Evolutionary conservation across 2,113 vertebrate species (phyloP), one percentile per base, ranked within the genome.

Genomic region (Reinhardtius hippoglossoides): DNA sequence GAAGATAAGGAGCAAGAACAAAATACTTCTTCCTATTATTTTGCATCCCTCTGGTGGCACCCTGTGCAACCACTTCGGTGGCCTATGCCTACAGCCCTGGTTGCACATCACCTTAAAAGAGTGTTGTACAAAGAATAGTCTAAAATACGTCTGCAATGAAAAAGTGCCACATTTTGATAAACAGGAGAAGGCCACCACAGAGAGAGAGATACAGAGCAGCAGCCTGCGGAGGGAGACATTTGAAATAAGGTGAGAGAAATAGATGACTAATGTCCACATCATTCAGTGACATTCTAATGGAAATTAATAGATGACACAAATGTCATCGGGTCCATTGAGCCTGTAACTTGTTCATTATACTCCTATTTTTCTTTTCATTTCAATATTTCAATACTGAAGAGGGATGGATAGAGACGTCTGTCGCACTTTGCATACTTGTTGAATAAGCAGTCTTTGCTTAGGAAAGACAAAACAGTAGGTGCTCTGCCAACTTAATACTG

Each of bases 361-460:
- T 20, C 14, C 21, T 16, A 9, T 20, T 16, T n/a, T 52, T 58
- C 5, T 40, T 8, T 62, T 8, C 15, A 14, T 61, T 61, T 52
- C 16, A 64, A 60, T 57, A 21, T 21, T 54, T 4, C 24, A 27
- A 63, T 44, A 21, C 23, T 66, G 15, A 54, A 26, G 5, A 58
- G 15, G 24, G 10, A 50, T 24, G 62, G 73, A 71, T n/a, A 57
- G 21, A 50, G 26, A 21, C 18, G 65, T 56, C 8, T 16, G 8
- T 26, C 13, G 3, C 2, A 20, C 40, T 55, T 74, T 63, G 37
- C n/a, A 31, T 81, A 35, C 10, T 77, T 56, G 26, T 64, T 64
- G 40, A 60, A 35, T 54, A 55, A 42, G 35, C 40, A 1, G 10
- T 37, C 46, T 68, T 18, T 18, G 21, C 40, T 52, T 18, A 58